A percentile compares a stretch with the other conserved stretches of the same genome.
Conservation (phyloP, 2,113 vertebrate genomes). For the Delphinapterus leucas region DNA sequence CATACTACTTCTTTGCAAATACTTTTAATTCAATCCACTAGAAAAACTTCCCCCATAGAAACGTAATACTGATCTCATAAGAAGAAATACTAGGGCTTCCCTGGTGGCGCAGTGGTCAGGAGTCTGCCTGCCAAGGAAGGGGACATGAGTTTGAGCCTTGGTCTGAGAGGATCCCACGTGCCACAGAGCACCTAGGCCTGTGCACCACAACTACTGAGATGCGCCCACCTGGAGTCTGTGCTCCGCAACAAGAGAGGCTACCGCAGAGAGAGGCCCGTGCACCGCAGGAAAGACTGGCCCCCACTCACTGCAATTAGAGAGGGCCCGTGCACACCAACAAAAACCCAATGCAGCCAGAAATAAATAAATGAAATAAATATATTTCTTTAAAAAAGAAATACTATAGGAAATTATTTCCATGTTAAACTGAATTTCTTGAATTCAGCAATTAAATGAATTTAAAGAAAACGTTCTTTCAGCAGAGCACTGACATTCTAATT, state of each 20-base stretch:
- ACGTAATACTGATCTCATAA: neutral
- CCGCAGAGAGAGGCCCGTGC: accelerated
- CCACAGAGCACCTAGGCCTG: accelerated
- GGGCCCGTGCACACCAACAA: no score
- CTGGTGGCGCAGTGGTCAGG: no score
- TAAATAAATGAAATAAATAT: no score
- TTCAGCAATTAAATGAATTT: neutral
- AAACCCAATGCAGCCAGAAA: no score
- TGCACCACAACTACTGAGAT: no score
- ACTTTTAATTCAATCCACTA: neutral
- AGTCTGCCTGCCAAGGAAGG: no score
- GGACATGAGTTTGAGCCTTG: no score
- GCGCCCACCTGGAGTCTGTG: no score
- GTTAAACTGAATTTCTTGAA: neutral
- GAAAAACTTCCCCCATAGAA: neutral
- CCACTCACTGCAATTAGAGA: no score
- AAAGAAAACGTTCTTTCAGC: neutral
- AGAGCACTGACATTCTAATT: neutral
- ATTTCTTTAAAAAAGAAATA: neutral
- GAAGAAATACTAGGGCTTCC: neutral
- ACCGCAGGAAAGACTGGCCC: no score
- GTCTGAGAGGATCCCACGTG: no score
- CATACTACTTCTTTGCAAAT: neutral
- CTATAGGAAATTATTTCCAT: neutral
- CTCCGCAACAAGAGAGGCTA: no score